A percentile compares a stretch with the other conserved stretches of the same genome.
phyloP scores from a whole-genome alignment of 1,140 invertebrate species.

The Neodiprion fabricii region DNA sequence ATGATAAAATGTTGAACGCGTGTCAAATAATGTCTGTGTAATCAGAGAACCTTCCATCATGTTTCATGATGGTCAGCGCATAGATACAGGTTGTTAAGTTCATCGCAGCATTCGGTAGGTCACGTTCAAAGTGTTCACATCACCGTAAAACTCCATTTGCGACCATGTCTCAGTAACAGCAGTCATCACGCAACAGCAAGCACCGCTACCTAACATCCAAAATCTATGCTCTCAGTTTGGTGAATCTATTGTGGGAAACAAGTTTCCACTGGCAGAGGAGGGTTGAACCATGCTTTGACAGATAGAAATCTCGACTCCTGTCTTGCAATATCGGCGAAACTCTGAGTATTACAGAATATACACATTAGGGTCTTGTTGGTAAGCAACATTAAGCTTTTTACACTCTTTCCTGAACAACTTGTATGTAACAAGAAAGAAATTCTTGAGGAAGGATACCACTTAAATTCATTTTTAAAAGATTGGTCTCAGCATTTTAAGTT shows the following conservation, averaged over 20 bases:
- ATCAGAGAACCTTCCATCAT: background rate
- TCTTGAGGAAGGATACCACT: no score
- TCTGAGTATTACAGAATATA: background rate
- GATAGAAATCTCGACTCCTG: no score
- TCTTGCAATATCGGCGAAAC: background rate
- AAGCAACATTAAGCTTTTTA: no score
- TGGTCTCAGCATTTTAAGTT: no score
- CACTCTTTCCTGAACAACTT: no score
- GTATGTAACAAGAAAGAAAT: no score
- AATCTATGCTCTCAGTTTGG: background rate
- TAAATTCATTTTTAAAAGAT: no score
- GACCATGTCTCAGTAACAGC: background rate
- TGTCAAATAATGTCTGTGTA: background rate
- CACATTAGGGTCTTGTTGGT: background rate
- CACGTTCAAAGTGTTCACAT: background rate
- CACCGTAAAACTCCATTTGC: background rate
- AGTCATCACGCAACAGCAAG: background rate
- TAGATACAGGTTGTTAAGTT: background rate
- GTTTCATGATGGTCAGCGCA: background rate
- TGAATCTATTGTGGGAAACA: background rate
- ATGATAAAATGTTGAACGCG: background rate
- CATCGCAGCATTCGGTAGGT: background rate
- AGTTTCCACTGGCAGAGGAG: background rate
- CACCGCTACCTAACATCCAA: background rate
- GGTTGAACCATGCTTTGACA: no score